phyloP scores from a whole-genome alignment of 2,797 vertebrate species.

The Rhinella marina region DNA sequence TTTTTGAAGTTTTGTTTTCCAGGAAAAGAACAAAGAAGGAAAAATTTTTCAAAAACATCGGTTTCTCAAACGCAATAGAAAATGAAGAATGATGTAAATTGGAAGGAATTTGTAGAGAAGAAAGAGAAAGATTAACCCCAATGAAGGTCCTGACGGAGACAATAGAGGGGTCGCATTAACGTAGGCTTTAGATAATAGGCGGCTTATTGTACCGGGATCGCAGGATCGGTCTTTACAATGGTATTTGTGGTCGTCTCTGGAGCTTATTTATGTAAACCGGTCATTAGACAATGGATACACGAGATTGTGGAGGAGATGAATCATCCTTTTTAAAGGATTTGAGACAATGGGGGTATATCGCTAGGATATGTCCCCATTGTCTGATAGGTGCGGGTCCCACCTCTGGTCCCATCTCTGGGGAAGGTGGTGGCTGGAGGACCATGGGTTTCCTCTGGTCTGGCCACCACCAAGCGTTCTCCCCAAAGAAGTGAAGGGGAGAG shows the following conservation, averaged over 20 bases:
- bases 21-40: background rate
- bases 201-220: constrained; percentile 24
- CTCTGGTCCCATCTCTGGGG: too few relatives aligned
- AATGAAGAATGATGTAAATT: constrained; percentile 16
- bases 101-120: constrained; percentile 9
- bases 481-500: too few relatives aligned
- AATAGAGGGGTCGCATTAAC: constrained; percentile 20
- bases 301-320: background rate
- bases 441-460: too few relatives aligned
- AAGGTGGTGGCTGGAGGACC: too few relatives aligned
- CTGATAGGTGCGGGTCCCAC: too few relatives aligned
- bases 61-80: background rate
- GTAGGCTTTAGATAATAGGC: background rate
- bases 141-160: background rate
- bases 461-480: too few relatives aligned
- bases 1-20: background rate
- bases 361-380: too few relatives aligned
- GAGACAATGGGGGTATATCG: too few relatives aligned
- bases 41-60: background rate
- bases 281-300: background rate
- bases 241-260: constrained; percentile 1
- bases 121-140: constrained; percentile 32
- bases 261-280: background rate
- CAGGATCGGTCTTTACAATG: background rate
- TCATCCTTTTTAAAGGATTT: background rate